These are phyloP conservation scores for Agrochola circellaris DNA, from an alignment of 2,888 invertebrate species.

Conservation along the genomic window DNA sequence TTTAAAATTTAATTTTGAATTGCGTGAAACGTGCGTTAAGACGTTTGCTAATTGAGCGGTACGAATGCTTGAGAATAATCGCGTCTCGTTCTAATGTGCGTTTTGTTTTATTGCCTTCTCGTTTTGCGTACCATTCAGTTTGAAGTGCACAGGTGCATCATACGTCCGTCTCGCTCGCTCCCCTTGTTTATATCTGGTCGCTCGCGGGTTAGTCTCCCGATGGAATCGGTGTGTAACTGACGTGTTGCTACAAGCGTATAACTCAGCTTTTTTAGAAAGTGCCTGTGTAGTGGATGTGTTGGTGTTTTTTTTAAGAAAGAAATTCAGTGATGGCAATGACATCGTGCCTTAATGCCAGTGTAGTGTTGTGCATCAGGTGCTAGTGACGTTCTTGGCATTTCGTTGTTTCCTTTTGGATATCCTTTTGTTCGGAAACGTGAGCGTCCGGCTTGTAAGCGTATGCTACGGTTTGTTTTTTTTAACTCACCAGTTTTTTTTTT, in stretches of 20 bases:
- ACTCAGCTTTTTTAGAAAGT: constrained; percentile 75
- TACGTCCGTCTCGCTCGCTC: constrained; percentile 82
- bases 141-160: constrained; percentile 88
- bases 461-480: constrained; percentile 71
- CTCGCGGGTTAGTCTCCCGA: constrained; percentile 81
- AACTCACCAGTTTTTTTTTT: constrained; percentile 36
- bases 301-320: constrained; percentile 65
- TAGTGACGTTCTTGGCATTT: constrained; percentile 78
- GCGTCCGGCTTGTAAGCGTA: constrained; percentile 66
- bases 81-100: constrained; percentile 81
- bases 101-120: constrained; percentile 85
- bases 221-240: constrained; percentile 71
- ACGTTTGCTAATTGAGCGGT: constrained; percentile 60
- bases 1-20: constrained; percentile 62
- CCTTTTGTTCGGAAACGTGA: constrained; percentile 75
- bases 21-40: constrained; percentile 65
- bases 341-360: constrained; percentile 68
- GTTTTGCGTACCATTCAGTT: constrained; percentile 83
- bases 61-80: constrained; percentile 69
- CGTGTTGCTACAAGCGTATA: constrained; percentile 65
- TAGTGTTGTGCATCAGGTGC: constrained; percentile 70
- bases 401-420: constrained; percentile 74
- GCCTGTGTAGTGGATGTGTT: constrained; percentile 70
- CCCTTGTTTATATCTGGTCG: constrained; percentile 75
- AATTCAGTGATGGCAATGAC: constrained; percentile 71